These are phyloP conservation scores for Odocoileus hemionus DNA, from an alignment of 2,113 vertebrate genomes.

Conservation along the genomic window DNA sequence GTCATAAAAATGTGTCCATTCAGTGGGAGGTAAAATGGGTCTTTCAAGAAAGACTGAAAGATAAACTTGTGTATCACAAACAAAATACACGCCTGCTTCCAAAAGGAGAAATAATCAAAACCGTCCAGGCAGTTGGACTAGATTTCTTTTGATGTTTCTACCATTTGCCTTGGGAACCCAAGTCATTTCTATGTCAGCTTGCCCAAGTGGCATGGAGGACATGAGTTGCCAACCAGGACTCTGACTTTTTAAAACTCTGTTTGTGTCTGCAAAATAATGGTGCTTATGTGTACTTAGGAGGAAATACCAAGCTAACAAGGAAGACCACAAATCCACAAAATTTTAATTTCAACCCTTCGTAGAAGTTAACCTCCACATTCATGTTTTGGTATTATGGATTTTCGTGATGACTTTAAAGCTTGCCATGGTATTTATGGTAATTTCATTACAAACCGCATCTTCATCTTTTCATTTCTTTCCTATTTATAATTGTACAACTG, in stretches of 20 bases:
- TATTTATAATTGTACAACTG: slow-evolving; percentile 70
- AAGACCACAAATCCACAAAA: slow-evolving; percentile 65
- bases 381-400: slow-evolving; percentile 66
- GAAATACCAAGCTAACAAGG: slow-evolving; percentile 68
- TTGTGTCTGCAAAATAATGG: slow-evolving; percentile 59
- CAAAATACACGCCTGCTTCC: neutral
- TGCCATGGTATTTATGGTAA: slow-evolving; percentile 70
- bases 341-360: slow-evolving; percentile 70
- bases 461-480: slow-evolving; percentile 78
- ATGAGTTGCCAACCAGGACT: neutral
- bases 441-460: slow-evolving; percentile 74
- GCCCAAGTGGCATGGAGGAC: slow-evolving; percentile 22
- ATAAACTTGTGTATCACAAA: neutral
- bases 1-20: slow-evolving; percentile 23
- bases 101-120: slow-evolving; percentile 53
- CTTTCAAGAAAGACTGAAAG: slow-evolving; percentile 26
- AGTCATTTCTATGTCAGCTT: slow-evolving; percentile 37
- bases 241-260: slow-evolving; percentile 48
- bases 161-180: slow-evolving; percentile 32
- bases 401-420: slow-evolving; percentile 70
- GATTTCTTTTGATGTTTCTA: slow-evolving; percentile 48
- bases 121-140: neutral
- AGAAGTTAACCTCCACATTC: slow-evolving; percentile 62
- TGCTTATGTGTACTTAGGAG: slow-evolving; percentile 53
- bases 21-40: neutral